Percentiles rank a stretch among this genome's conserved stretches.
Evolutionary conservation across 1,140 invertebrate species (phyloP).

Genomic region (Pogonomyrmex californicus): DNA sequence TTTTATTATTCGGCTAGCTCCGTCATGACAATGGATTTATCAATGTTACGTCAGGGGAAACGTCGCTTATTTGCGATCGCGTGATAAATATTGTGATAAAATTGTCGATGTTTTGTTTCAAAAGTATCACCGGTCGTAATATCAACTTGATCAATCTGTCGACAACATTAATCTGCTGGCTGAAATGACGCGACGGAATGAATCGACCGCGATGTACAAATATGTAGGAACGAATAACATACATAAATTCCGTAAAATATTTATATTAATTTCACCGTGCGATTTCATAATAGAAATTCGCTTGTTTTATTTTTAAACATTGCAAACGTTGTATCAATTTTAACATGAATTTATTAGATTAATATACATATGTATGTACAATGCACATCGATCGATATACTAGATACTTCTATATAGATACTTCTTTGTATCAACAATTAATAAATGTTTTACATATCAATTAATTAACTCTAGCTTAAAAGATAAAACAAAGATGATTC

Average conservation of each 20-base stretch:
- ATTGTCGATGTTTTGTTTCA: conserved; percentile 15
- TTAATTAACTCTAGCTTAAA: conserved; percentile 74
- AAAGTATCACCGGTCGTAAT: background rate
- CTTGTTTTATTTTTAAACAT: background rate
- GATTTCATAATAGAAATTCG: background rate
- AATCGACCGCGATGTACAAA: conserved; percentile 8
- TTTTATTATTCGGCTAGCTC: conserved; percentile 14
- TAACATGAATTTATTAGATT: background rate
- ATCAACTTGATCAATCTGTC: conserved; percentile 4
- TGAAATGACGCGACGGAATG: background rate
- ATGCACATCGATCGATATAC: too few species aligned
- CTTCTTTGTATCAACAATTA: conserved; percentile 42
- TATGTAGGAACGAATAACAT: background rate
- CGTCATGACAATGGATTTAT: conserved; percentile 48
- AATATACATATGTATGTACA: background rate
- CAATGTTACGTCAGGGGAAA: conserved; percentile 14
- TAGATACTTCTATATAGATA: too few species aligned
- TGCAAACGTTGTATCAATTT: background rate
- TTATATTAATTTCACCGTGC: background rate
- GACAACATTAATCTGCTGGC: conserved; percentile 6
- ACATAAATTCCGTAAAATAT: background rate
- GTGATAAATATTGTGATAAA: background rate
- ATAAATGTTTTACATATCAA: conserved; percentile 71
- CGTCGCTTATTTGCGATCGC: conserved; percentile 23
- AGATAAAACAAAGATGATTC: conserved; percentile 69